Base-by-base conservation (phyloP, 2,888 invertebrate species). In the Apotomis betuletana region DNA sequence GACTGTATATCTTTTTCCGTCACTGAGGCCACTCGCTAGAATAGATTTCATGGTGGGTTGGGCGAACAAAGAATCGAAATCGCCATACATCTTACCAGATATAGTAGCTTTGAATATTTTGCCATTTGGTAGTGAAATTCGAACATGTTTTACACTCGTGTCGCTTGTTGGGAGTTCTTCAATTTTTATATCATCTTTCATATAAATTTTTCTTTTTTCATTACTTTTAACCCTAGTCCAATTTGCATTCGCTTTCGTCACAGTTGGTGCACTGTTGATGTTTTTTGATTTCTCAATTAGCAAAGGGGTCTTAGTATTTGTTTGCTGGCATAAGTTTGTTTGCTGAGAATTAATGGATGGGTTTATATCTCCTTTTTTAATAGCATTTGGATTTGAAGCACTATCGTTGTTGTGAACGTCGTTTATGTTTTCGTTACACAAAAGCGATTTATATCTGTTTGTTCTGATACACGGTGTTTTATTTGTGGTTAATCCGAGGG, bases 71-170 rank as follows among this genome's bases (percentile, higher is more conserved):
- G 83, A 78, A 49, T 89, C 85, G 58, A 87, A 78, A 69, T 86
- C 81, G 4, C 86, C 76, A 61, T 84, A 74, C 61, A 81, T 74
- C 68, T 84, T 82, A 27, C 91, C 90, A 65, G 79, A 81, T 9
- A 91, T 83, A 0, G 90, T 89, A 8, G 87, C 91, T 82, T 84
- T 90, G 68, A 87, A 89, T 54, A 77, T 73, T 77, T 83, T 88
- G 2, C 90, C 89, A 77, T 87, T 87, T 5, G 89, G 84, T 65
- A 91, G 77, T 69, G 79, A 85, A 9, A 92, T 83, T 54, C 87
- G 81, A 36, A 91, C 81, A 59, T 70, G 77, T 75, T 83, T 86
- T 73, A 83, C 86, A 8, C 75, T 59, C 12, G 86, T 83, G 36
- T 8, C 60, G 36, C 75, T 67, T 46, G 68, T 59, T 46, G 83